Conservation (phyloP, 2,888 invertebrate genomes). For the Ectropis crepuscularia region DNA sequence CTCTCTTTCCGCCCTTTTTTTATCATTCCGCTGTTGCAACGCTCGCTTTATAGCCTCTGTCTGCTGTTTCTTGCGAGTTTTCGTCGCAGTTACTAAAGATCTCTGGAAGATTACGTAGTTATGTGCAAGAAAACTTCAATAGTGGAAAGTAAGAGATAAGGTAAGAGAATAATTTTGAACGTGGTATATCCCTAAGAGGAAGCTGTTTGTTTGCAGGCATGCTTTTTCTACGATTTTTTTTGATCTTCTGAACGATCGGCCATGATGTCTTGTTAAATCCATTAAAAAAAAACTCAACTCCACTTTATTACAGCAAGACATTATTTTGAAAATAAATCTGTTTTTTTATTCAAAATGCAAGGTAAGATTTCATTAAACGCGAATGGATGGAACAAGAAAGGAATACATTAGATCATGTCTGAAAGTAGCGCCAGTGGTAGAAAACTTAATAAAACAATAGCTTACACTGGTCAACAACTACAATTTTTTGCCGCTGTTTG, state of each 20-base stretch:
- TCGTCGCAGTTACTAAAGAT: slow-evolving; percentile 98
- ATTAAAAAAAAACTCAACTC: background rate
- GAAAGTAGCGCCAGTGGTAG: no score
- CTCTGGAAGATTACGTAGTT: slow-evolving; percentile 81
- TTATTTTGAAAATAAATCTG: no score
- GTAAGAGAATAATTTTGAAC: slow-evolving; percentile 8
- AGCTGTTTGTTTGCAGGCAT: slow-evolving; percentile 28
- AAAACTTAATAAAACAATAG: no score
- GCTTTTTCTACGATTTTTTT: slow-evolving; percentile 25
- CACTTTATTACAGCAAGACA: no score
- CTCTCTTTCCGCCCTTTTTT: slow-evolving; percentile 96
- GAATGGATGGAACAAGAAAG: no score
- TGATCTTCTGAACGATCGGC: slow-evolving; percentile 7
- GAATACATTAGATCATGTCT: no score
- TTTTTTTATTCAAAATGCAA: no score
- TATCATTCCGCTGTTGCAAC: slow-evolving; percentile 97
- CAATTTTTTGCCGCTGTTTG: no score
- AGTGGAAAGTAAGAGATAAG: background rate
- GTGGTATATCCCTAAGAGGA: slow-evolving; percentile 27
- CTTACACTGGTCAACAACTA: no score
- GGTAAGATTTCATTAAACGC: no score
- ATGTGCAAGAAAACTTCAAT: slow-evolving; percentile 10
- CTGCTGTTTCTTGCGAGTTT: slow-evolving; percentile 99
- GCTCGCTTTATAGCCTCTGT: slow-evolving; percentile 98
- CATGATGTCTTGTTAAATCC: background rate